phyloP scores from a whole-genome alignment of 2,113 vertebrate species.

The Calyptomena viridis region DNA sequence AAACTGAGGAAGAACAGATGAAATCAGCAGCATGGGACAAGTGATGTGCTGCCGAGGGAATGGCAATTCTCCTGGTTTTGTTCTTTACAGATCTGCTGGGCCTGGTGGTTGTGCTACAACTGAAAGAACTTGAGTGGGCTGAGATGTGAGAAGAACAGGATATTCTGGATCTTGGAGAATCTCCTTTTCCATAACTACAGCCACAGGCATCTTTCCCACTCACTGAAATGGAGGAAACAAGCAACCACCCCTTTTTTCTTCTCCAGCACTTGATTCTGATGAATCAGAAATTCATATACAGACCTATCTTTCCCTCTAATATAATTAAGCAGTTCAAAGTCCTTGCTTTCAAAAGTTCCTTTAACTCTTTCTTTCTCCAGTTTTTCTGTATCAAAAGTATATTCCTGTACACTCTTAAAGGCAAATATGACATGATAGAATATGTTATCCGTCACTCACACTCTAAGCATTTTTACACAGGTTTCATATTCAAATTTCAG shows the following conservation, averaged over 20 bases:
- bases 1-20: not conserved
- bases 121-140: not conserved
- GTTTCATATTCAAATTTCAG: slow-evolving; percentile 69
- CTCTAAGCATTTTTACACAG: slow-evolving; percentile 45
- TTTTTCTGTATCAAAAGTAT: not conserved
- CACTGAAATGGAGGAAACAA: not conserved
- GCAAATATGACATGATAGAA: not conserved
- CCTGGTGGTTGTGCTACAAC: not conserved
- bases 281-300: not conserved
- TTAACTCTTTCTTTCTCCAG: not conserved
- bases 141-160: not conserved
- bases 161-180: not conserved
- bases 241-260: not conserved
- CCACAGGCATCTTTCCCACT: not conserved
- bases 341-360: not conserved
- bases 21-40: not conserved
- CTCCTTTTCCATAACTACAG: not conserved
- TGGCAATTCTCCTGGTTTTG: not conserved
- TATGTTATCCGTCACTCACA: slow-evolving; percentile 16
- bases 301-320: not conserved
- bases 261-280: not conserved
- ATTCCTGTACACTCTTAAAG: not conserved
- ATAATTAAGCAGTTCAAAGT: not conserved
- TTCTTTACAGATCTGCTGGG: not conserved
- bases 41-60: not conserved